A percentile compares a stretch with the other conserved stretches of the same genome.
These are phyloP conservation scores for Anguilla anguilla DNA, from an alignment of 2,797 vertebrate species.

Conservation along the genomic window DNA sequence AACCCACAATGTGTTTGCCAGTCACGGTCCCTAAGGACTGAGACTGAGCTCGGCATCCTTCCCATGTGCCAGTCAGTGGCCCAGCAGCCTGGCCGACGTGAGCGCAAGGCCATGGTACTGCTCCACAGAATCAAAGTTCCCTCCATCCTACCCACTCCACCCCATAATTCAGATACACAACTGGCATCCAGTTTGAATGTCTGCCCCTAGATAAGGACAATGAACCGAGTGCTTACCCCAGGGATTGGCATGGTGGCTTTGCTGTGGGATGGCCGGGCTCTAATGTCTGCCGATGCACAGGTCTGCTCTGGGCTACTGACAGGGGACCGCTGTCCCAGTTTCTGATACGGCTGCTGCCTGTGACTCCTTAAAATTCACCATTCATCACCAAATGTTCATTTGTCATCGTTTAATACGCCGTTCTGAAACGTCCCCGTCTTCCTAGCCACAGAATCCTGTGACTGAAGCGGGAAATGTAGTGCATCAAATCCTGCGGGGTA, in stretches of 20 bases:
- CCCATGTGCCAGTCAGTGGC: background rate
- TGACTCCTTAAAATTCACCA: background rate
- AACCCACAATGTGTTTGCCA: background rate
- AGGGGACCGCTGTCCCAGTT: background rate
- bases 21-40: background rate
- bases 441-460: background rate
- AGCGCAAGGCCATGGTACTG: background rate
- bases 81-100: background rate
- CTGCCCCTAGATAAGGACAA: background rate
- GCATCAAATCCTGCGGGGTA: background rate
- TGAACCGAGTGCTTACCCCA: background rate
- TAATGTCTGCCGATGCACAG: too few species aligned
- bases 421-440: background rate
- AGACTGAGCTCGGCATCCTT: background rate
- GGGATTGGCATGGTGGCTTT: too few species aligned
- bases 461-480: background rate
- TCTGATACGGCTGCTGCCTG: too few species aligned
- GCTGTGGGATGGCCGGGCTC: background rate
- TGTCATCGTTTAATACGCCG: background rate
- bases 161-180: background rate
- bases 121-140: background rate
- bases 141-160: background rate
- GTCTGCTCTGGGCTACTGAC: background rate
- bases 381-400: background rate
- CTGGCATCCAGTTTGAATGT: background rate